Evolutionary conservation across 2,888 invertebrate species (phyloP).

Genomic region (Latrodectus hesperus): DNA sequence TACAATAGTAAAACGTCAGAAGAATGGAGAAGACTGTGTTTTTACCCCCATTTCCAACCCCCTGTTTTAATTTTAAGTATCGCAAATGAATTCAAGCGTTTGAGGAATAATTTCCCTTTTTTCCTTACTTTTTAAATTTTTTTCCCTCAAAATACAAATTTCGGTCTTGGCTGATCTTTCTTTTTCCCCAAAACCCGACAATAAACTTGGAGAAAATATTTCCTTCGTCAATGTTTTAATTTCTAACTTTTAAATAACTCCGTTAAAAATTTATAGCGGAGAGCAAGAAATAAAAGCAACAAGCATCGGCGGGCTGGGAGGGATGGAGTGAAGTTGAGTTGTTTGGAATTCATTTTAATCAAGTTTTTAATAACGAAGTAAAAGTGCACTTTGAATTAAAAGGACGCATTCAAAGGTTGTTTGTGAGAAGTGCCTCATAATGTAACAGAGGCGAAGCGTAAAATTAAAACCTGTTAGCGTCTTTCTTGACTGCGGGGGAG

Average conservation of each 20-base stretch:
- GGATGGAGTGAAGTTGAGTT: conserved; percentile 43
- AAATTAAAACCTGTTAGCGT: conserved; percentile 56
- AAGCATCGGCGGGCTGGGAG: not conserved
- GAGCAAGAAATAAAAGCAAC: not conserved
- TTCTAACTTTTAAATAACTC: conserved; percentile 29
- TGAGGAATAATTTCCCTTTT: not conserved
- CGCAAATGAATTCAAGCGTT: conserved; percentile 38
- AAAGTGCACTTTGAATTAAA: conserved; percentile 62
- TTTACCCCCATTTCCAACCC: not conserved
- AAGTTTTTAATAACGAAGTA: conserved; percentile 66
- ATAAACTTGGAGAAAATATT: conserved; percentile 41
- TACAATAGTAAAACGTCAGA: conserved; percentile 34
- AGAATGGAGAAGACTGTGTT: conserved; percentile 11
- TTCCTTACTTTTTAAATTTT: not conserved
- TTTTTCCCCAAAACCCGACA: conserved; percentile 13
- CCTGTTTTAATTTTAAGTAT: conserved; percentile 16
- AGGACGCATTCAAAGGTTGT: conserved; percentile 48
- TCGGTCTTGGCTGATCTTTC: not conserved
- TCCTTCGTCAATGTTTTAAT: conserved; percentile 21
- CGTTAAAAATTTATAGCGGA: conserved; percentile 11
- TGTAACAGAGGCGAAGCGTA: conserved; percentile 47
- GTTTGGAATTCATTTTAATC: conserved; percentile 66
- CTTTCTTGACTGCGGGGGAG: conserved; percentile 8
- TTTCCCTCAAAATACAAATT: not conserved
- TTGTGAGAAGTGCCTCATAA: conserved; percentile 43